phyloP scores from a whole-genome alignment of 2,888 invertebrate species.

The Troides helena region DNA sequence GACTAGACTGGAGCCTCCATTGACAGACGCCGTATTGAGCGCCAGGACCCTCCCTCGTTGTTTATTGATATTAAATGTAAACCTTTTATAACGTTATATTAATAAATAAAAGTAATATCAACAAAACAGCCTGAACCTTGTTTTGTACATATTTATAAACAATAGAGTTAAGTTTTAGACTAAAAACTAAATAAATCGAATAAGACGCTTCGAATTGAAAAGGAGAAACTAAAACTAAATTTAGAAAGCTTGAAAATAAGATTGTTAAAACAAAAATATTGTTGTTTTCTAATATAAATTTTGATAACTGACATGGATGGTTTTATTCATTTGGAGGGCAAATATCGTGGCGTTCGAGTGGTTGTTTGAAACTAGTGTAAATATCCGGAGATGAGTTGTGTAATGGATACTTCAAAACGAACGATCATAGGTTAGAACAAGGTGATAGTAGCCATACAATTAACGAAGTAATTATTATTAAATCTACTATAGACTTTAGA shows the following conservation, averaged over 20 bases:
- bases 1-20: constrained; percentile 77
- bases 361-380: constrained; percentile 71
- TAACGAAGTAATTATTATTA: constrained; percentile 26
- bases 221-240: not conserved
- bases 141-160: constrained; percentile 15
- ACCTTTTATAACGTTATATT: constrained; percentile 22
- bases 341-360: constrained; percentile 56
- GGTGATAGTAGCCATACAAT: constrained; percentile 70
- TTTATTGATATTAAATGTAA: constrained; percentile 41
- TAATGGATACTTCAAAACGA: constrained; percentile 64
- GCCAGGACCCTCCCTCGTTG: constrained; percentile 58
- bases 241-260: not conserved
- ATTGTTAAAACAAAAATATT: not conserved
- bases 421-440: constrained; percentile 72
- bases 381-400: constrained; percentile 49
- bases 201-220: no score
- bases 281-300: constrained; percentile 10
- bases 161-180: no score
- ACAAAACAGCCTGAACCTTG: constrained; percentile 12
- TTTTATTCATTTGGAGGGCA: constrained; percentile 33
- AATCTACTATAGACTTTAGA: constrained; percentile 19
- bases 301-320: constrained; percentile 4
- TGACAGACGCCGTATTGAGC: constrained; percentile 77
- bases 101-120: constrained; percentile 19
- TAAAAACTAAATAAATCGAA: no score